Evolutionary conservation across 2,113 vertebrate genomes (phyloP).

Genomic region (Macaca mulatta): DNA sequence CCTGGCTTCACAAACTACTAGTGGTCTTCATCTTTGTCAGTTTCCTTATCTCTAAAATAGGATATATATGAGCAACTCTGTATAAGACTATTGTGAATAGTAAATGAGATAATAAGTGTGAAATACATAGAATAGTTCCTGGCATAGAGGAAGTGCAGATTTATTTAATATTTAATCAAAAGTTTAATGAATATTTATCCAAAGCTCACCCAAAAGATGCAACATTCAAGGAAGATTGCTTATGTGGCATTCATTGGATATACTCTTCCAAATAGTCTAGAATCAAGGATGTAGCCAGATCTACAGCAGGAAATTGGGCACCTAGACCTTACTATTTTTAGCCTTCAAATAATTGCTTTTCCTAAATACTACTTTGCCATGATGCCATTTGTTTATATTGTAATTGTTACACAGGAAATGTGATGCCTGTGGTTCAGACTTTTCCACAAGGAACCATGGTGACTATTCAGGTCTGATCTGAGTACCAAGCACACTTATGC

Average conservation of each 20-base stretch:
- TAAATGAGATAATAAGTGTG: neutral
- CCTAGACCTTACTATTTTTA: neutral
- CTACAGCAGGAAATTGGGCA: neutral
- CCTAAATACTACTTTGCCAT: fast-evolving
- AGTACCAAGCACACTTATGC: too few relatives aligned
- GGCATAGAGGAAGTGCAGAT: neutral
- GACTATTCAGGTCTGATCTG: neutral
- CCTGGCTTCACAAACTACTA: neutral
- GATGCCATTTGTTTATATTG: neutral
- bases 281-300: neutral
- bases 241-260: neutral
- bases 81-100: neutral
- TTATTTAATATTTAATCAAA: neutral
- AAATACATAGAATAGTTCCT: neutral
- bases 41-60: neutral
- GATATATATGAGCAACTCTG: neutral
- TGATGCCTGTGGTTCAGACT: neutral
- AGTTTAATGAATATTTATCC: neutral
- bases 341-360: neutral
- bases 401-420: neutral
- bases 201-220: neutral
- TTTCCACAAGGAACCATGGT: neutral
- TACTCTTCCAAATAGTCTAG: neutral
- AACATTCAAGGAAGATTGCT: neutral
- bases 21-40: neutral